phyloP scores from a whole-genome alignment of 1,140 invertebrate species.

The Eubasilissa regina region DNA sequence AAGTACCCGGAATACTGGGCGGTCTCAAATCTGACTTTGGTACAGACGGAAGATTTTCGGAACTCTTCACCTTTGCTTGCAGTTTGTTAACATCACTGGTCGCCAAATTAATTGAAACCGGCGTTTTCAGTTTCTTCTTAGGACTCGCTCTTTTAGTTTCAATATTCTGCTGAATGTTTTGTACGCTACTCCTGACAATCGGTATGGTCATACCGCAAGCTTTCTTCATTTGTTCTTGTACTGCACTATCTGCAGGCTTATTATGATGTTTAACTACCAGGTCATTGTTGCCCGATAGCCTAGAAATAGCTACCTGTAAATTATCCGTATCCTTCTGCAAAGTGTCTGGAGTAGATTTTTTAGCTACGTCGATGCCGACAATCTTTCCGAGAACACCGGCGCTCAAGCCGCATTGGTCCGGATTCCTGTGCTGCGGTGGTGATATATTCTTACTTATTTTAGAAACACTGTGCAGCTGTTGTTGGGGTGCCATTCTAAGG shows the following conservation, averaged over 20 bases:
- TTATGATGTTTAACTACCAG: constrained; percentile 5
- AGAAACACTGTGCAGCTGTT: not conserved
- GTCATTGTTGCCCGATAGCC: constrained; percentile 11
- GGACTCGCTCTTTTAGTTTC: too few species aligned
- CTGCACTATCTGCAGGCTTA: not conserved
- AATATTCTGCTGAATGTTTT: too few species aligned
- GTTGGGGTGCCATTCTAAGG: constrained; percentile 31
- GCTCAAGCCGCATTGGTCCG: not conserved
- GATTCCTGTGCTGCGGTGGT: not conserved
- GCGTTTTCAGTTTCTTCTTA: too few species aligned
- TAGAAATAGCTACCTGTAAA: constrained; percentile 23
- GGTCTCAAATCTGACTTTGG: too few species aligned
- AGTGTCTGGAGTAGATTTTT: not conserved
- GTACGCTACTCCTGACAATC: too few species aligned
- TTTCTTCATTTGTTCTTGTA: too few species aligned
- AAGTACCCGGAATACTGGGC: not conserved
- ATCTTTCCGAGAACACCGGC: not conserved
- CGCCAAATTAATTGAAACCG: too few species aligned
- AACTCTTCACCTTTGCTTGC: not conserved
- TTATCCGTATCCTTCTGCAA: not conserved
- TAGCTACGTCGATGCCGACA: not conserved
- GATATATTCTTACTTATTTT: not conserved
- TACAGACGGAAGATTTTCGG: not conserved
- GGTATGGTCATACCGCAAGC: too few species aligned
- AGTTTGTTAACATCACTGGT: too few species aligned